Conservation (phyloP, 1,140 invertebrate species). For the Drosophila carrolli region DNA sequence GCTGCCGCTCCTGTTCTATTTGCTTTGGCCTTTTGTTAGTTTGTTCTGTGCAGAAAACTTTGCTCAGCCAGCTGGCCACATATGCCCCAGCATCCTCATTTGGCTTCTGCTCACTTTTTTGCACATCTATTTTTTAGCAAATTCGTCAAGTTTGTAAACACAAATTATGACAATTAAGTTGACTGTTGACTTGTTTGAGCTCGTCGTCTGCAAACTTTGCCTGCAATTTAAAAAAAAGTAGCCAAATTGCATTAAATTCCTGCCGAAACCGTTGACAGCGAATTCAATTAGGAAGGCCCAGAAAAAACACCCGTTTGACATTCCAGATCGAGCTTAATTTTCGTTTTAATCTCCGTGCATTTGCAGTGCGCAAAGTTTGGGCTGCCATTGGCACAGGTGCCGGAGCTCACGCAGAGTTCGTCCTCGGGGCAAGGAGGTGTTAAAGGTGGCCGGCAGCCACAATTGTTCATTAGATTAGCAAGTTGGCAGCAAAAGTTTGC, state of each 20-base stretch:
- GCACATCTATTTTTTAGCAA: constrained; percentile 39
- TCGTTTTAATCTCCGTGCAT: constrained; percentile 56
- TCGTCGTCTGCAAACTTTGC: constrained; percentile 64
- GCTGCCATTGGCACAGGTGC: constrained; percentile 50
- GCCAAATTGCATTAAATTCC: constrained; percentile 69
- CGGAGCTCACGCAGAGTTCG: constrained; percentile 17
- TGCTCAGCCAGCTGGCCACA: constrained; percentile 63
- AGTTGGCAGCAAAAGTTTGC: constrained; percentile 72
- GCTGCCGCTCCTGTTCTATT: constrained; percentile 59
- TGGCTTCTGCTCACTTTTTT: background rate
- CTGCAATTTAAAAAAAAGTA: constrained; percentile 57
- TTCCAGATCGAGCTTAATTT: constrained; percentile 46
- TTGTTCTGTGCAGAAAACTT: constrained; percentile 66
- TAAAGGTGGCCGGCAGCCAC: constrained; percentile 71
- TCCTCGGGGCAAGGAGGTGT: constrained; percentile 40
- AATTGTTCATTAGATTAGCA: constrained; percentile 83
- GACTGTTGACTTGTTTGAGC: constrained; percentile 65
- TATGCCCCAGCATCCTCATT: constrained; percentile 41
- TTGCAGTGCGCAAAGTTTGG: constrained; percentile 57
- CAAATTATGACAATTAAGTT: constrained; percentile 83
- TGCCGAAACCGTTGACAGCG: constrained; percentile 37
- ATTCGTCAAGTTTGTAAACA: constrained; percentile 80
- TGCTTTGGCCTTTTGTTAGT: constrained; percentile 77
- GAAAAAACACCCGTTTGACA: constrained; percentile 39
- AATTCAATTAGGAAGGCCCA: constrained; percentile 63